Evolutionary conservation across 2,797 vertebrate species (phyloP), one percentile per base, ranked within the genome.

Genomic region (Silurus lanzhouensis): DNA sequence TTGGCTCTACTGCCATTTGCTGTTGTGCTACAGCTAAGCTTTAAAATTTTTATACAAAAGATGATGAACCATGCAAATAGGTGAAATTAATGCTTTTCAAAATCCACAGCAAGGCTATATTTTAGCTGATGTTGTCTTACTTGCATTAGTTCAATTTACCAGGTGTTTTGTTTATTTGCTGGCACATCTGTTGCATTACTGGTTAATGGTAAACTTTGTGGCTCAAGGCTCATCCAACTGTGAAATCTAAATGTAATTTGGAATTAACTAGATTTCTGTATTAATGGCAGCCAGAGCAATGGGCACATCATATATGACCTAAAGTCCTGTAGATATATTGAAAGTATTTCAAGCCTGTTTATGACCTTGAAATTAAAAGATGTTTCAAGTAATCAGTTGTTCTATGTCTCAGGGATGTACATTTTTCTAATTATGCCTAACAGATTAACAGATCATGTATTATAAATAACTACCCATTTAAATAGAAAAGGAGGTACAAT

Each of bases 41-140:
- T 87, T 84, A 52, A 17, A 87, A 71, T 89, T 86, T 91, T 90
- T 86, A 85, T 85, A 87, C 82, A 82, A 87, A 70, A 86, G 85
- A 87, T 92, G 93, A 92, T 92, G 90, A 91, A 91, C 89, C 85
- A 46, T 83, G 70, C 87, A 88, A 93, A 91, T 89, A 87, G 82
- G 79, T 87, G 86, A 55, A 70, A 90, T 91, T 86, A 90, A 91
- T 80, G 87, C 88, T 89, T 91, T 88, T 87, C 8, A 85, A 90
- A 90, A 84, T 90, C 83, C 60, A 88, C 82, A 87, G 85, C 77
- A 66, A 87, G 89, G 88, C 64, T 91, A 89, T 93, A 88, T 92
- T 92, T 90, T 83, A 88, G 77, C 85, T 88, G 87, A 89, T 88
- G 90, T 88, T 70, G 87, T 89, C 87, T 83, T 44, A 89, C 90